Evolutionary conservation across 2,113 vertebrate genomes (phyloP), one percentile per base, ranked within the genome.

Genomic region (Bubalus kerabau): DNA sequence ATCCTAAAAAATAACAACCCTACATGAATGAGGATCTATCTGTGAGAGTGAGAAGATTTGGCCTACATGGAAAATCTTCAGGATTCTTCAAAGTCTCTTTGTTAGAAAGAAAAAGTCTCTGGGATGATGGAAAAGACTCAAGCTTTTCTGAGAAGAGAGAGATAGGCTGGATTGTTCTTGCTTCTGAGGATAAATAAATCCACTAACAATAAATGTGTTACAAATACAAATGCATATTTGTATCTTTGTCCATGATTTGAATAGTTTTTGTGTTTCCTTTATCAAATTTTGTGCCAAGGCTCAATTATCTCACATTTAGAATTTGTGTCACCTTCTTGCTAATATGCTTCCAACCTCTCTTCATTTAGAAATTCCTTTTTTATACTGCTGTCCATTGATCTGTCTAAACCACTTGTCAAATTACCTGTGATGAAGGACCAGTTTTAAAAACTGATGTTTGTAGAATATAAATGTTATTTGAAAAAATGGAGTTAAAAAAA

Each of bases 301-400:
- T 60, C 56, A 57, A 8, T 87, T 56, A 90, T 52, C 60, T 82
- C 56, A 64, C 46, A 82, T 2, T 46, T 71, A 62, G 52, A 85
- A 60, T 89, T 91, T 89, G 19, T 83, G 67, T 84, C 62, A 84
- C 48, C 26, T 87, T 91, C 56, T 90, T 90, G 48, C 71, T 90
- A 30, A 15, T 57, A 84, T 40, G 23, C 36, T 82, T 95, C 24
- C n/a, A 93, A 95, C 10, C 46, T 43, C 57, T 89, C 57, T 95
- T 92, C 81, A 90, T 90, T 90, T 81, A 90, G 81, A 93, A 92
- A 60, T 90, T 87, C 8, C 46, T 87, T 91, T 91, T 85, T 86
- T 46, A 95, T 74, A 87, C 14, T 90, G 71, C 32, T 91, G 67
- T 28, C 43, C 71, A 74, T 43, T 86, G n/a, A 87, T 85, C 93